Percentiles rank a stretch among this genome's conserved stretches.
phyloP scores from a whole-genome alignment of 2,797 vertebrate genomes.

The Onychomys arenicola region DNA sequence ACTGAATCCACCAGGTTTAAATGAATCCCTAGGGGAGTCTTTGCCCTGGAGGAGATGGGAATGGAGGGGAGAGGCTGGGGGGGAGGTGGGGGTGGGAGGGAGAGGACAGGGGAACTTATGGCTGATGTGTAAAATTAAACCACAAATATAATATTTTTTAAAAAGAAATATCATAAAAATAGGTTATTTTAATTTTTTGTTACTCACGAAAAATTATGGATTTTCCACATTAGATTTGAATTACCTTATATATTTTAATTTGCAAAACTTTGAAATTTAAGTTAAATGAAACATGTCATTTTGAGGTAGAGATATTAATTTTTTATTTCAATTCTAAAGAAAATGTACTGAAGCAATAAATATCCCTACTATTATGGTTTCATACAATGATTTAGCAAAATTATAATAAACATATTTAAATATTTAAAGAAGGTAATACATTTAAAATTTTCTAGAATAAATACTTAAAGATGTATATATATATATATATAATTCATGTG shows the following conservation, averaged over 20 bases:
- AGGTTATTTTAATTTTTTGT: neutral
- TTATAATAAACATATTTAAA: constrained; percentile 45
- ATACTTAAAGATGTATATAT: neutral
- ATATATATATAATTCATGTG: no score
- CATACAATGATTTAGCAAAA: neutral
- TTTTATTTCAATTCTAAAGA: constrained; percentile 35
- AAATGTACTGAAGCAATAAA: constrained; percentile 32
- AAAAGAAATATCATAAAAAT: no score
- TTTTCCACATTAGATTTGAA: constrained; percentile 30
- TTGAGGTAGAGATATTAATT: constrained; percentile 73
- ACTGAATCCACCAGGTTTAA: no score
- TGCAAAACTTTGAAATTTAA: constrained; percentile 75
- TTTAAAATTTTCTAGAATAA: neutral
- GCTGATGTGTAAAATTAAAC: no score
- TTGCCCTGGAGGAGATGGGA: no score
- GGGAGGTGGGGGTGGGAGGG: no score
- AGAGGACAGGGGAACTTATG: no score
- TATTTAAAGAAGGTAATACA: constrained; percentile 1
- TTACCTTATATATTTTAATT: constrained; percentile 58
- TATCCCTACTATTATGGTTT: neutral
- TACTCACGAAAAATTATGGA: constrained; percentile 50
- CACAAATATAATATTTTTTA: no score
- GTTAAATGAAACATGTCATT: constrained; percentile 40
- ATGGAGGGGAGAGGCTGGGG: no score
- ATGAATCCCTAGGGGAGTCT: no score